Base-by-base conservation (phyloP, 2,888 invertebrate genomes). In the Eristalis tenax region DNA sequence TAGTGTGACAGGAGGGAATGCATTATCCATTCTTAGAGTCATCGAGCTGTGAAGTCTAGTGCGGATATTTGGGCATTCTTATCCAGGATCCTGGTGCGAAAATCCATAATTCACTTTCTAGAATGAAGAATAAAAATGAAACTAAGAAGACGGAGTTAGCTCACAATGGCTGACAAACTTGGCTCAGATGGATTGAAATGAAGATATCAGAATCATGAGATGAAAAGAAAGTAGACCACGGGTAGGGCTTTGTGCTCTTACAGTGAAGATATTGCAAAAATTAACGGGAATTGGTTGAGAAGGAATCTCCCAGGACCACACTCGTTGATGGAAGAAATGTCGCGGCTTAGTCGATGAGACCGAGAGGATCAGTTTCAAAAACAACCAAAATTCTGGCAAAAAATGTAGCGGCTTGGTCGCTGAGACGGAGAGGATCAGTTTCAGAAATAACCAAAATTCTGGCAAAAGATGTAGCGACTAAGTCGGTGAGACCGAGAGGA, bases 11-110 rank as follows among this genome's bases (percentile, higher is more conserved):
- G 57, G 50, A 78, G 50, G 74, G 74, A 75, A 83, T 35, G 64
- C 83, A 83, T 83, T 75, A 86, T 83, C 86, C 78, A 78, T 78
- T 86, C 83, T 86, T 86, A 86, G 35, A 83, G 74, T 86, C 86
- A 86, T 78, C 74, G 86, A 83, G 66, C 78, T 83, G 86, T 86
- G 26, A 86, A 75, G 83, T 83, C 77, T 86, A 43, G 74, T 77
- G 38, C 50, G 77, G 82, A 85, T 85, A 82, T 85, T 69, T 59
- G 23, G 1, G 77, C 38, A 84, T 81, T 84, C 56, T 64, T 73
- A 32, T 73, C 63, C 68, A 43, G 82, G 50, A 69, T 83, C 86
- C 83, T 50, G 78, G 86, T 86, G 86, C 74, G 86, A 86, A 84
- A 83, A 79, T 70, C 74, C 61, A 84, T 84, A 84, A 84, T 84